These are phyloP conservation scores for Protomyctophum bolini DNA, from an alignment of 2,113 vertebrate species.

Conservation along the genomic window DNA sequence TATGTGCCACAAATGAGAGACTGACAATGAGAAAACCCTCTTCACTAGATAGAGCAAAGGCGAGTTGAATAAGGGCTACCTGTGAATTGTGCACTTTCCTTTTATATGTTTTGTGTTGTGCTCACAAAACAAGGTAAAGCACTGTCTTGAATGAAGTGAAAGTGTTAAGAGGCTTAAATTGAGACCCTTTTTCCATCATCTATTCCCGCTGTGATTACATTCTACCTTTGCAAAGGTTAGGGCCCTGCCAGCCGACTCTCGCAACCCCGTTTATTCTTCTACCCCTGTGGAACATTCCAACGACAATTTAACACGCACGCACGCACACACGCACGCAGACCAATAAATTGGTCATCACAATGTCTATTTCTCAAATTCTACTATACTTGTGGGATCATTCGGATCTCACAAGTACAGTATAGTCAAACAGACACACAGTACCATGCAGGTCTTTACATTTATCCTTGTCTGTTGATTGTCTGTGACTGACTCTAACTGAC, in stretches of 20 bases:
- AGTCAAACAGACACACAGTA: slow-evolving; percentile 30
- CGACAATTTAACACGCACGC: neutral
- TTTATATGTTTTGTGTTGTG: slow-evolving; percentile 65
- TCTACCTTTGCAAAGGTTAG: slow-evolving; percentile 11
- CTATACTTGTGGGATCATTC: no score
- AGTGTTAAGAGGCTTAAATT: slow-evolving; percentile 56
- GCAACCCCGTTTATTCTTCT: slow-evolving; percentile 29
- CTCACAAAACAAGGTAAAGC: slow-evolving; percentile 70
- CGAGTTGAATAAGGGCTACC: slow-evolving; percentile 67
- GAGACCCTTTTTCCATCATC: slow-evolving; percentile 30
- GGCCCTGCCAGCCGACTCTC: slow-evolving; percentile 10
- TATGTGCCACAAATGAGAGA: slow-evolving; percentile 75
- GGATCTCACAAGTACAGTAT: no score
- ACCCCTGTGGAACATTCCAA: neutral
- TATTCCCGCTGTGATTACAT: slow-evolving; percentile 56
- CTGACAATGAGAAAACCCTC: slow-evolving; percentile 71
- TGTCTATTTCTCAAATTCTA: no score
- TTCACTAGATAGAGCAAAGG: slow-evolving; percentile 66
- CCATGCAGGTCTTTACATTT: slow-evolving; percentile 6
- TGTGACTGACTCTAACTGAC: slow-evolving; percentile 16
- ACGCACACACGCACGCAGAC: slow-evolving; percentile 1
- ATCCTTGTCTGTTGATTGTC: neutral
- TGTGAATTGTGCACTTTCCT: slow-evolving; percentile 61
- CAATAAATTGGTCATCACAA: no score
- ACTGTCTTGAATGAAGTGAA: slow-evolving; percentile 65